Base-by-base conservation (phyloP, 1,140 invertebrate genomes). In the Brachionus angularis region DNA sequence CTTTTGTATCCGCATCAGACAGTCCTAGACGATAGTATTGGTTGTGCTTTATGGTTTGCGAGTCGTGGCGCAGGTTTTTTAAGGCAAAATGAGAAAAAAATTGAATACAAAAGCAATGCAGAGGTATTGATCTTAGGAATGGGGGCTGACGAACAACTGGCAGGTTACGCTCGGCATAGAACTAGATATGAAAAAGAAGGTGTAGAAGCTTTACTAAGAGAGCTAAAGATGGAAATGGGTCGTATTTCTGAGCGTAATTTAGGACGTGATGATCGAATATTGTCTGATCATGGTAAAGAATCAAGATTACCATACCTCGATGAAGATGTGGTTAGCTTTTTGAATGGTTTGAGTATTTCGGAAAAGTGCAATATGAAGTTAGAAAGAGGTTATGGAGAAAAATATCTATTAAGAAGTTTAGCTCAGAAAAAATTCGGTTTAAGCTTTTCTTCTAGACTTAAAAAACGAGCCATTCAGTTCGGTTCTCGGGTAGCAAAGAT, bases 91-190 rank as follows among this genome's bases (percentile, higher is more conserved):
- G 36, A 39, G 27, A 27, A 47, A 18, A 58, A 44, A 23, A 18
- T 42, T 12, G 49, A 25, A 10, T 58, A 61, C 49, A 42, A 21
- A 25, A 72, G 71, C 47, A 46, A 53, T 31, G 69, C 73, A 14
- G 72, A 72, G 46, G 53, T 95, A n/a, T 79, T 94, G 55, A 79
- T 96, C 49, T 81, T 91, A 76, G 94, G 95, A 27, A 91, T 91
- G 84, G 95, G 94, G 14, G 93, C 94, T 18, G 96, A 98, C 86
- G 96, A 98, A 84, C 85, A 96, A 75, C 88, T 98, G 76, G 93
- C 89, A 53, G 95, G 95, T 1, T 98, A 98, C 77, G 88, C 86
- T 49, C 86, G 92, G 74, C 92, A 96, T 77, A 84, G 91, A 73
- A 88, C 86, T n/a, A 78, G 73, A 64, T 83, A 78, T 71, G 76